Evolutionary conservation across 2,113 vertebrate genomes (phyloP), one percentile per base, ranked within the genome.

Genomic region (Myotis brandtii): DNA sequence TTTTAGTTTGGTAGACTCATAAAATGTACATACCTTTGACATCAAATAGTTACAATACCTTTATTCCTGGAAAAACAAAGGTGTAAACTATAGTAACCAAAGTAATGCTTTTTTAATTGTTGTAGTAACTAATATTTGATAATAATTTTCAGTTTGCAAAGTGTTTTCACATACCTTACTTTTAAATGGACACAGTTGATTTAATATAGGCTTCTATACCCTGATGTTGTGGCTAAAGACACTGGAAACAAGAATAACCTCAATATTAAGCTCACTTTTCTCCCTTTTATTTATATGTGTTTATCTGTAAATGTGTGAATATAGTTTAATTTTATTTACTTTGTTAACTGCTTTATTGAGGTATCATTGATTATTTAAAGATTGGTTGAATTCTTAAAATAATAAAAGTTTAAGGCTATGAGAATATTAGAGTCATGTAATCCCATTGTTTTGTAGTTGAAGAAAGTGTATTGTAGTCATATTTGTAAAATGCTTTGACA

Each of bases 111-210:
- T 94, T 89, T 14, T 91, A 88, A 69, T 86, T 88, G 94, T 82
- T 80, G 46, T 56, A 94, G 21, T 86, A 91, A 85, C 17, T 91
- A 89, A 85, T 4, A 69, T 82, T 94, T 94, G 52, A 85, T 90
- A 87, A 59, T 80, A 75, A 23, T 52, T 64, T 86, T 37, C 13
- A 76, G 9, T 89, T 95, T 56, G 37, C 11, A 72, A 88, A 37
- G 54, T 73, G 5, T 25, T 90, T 85, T 93, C 50, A 50, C 3
- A 48, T 87, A 75, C 16, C 40, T 84, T 89, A 76, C 76, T 88
- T 95, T 96, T 95, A 82, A 82, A 95, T 95, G n/a, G 50, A 79
- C 6, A 59, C 10, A 86, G n/a, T 64, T 91, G 16, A 79, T 93
- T 92, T 93, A n/a, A 87, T 86, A 87, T 34, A 83, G 21, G 70